Percentiles rank a stretch among this genome's conserved stretches.
phyloP scores from a whole-genome alignment of 2,888 invertebrate genomes.

The Chydorus sphaericus region DNA sequence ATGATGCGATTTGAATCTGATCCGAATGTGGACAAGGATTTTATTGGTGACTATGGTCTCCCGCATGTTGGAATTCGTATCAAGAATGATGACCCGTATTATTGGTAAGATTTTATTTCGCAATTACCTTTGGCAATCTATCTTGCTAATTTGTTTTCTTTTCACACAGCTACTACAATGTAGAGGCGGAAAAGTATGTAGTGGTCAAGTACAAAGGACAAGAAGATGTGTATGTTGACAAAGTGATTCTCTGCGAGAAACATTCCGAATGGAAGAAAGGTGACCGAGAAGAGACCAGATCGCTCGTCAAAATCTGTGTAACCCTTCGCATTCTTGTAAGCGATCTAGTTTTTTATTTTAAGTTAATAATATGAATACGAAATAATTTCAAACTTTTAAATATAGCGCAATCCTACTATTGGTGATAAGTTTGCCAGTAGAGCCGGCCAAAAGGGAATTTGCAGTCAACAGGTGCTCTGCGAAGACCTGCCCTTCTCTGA shows the following conservation, averaged over 20 bases:
- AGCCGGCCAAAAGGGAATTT: constrained; percentile 97
- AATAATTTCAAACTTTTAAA: too few species aligned
- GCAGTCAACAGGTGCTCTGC: constrained; percentile 76
- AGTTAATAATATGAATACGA: too few species aligned
- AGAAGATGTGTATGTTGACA: constrained; percentile 65
- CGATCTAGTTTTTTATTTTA: too few species aligned
- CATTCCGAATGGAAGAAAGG: constrained; percentile 49
- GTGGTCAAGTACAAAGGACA: constrained; percentile 50
- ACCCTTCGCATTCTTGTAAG: constrained; percentile 59
- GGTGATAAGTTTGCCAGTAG: constrained; percentile 99
- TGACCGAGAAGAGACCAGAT: constrained; percentile 44
- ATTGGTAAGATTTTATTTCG: constrained; percentile 41
- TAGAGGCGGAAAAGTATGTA: constrained; percentile 46
- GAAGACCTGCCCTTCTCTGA: constrained; percentile 96
- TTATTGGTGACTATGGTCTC: constrained; percentile 70
- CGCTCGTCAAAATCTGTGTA: constrained; percentile 41
- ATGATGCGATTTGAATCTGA: constrained; percentile 46
- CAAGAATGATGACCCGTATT: constrained; percentile 52
- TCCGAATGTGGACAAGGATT: constrained; percentile 37
- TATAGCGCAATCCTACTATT: constrained; percentile 76
- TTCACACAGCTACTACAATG: constrained; percentile 46
- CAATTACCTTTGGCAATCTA: constrained; percentile 1
- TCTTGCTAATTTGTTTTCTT: too few species aligned
- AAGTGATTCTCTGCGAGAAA: constrained; percentile 64
- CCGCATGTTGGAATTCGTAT: constrained; percentile 66